These are phyloP conservation scores for Megathymus violae DNA, from an alignment of 1,140 invertebrate species.

Conservation along the genomic window DNA sequence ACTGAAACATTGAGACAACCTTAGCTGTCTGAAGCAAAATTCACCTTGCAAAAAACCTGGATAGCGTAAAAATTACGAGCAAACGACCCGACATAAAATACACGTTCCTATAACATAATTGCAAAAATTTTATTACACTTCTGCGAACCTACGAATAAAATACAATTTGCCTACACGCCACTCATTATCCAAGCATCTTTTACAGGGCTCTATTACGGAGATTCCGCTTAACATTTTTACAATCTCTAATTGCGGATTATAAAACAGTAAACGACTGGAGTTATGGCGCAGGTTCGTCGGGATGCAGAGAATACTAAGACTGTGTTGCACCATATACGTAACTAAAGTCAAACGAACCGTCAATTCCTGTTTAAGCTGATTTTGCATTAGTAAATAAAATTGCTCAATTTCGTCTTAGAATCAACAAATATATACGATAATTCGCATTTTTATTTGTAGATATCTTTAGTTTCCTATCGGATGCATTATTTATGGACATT, in stretches of 20 bases:
- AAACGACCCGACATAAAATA: constrained; percentile 30
- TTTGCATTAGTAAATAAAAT: background rate
- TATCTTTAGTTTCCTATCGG: too few relatives aligned
- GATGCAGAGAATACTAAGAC: background rate
- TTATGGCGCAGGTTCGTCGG: constrained; percentile 32
- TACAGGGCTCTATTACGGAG: constrained; percentile 65
- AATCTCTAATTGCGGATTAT: constrained; percentile 82
- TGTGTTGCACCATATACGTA: background rate
- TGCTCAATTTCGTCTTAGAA: too few relatives aligned
- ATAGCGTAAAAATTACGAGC: too few relatives aligned
- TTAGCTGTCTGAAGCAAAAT: too few relatives aligned
- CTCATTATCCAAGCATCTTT: constrained; percentile 55
- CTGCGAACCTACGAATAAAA: constrained; percentile 62
- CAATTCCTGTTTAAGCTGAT: background rate
- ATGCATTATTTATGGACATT: too few relatives aligned
- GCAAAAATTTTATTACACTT: constrained; percentile 65
- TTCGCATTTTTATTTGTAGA: too few relatives aligned
- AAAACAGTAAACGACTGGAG: constrained; percentile 63
- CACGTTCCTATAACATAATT: constrained; percentile 56
- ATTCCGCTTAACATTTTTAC: constrained; percentile 80
- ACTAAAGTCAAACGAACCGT: background rate
- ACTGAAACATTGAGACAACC: too few relatives aligned
- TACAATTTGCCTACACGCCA: constrained; percentile 66
- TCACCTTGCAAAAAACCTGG: too few relatives aligned
- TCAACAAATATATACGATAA: too few relatives aligned